Base-by-base conservation (phyloP, 2,888 invertebrate genomes). In the Dioctria linearis region DNA sequence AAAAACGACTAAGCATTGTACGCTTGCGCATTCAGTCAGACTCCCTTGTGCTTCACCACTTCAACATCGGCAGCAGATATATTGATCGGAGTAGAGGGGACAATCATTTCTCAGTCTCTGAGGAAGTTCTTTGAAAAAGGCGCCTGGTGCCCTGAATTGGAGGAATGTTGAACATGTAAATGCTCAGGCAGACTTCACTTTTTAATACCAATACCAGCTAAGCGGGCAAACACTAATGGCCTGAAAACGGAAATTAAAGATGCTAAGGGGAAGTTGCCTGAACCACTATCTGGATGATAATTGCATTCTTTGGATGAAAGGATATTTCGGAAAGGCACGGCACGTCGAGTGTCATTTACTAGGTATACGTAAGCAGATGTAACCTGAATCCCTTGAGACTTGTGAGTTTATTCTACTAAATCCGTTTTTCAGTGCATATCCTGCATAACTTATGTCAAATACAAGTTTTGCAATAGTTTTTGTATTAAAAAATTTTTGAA, bases 111-210 rank as follows among this genome's bases (percentile, higher is more conserved):
- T 25, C 25, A 25, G 25, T 57, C 13, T n/a, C 11, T 54, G 54
- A 54, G 54, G 54, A 54, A 54, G 54, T 54, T 6, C 54, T 54
- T 73, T 59, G 43, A 42, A n/a, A 73, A 73, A 42, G 73, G 73
- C 73, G 73, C 73, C 73, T 51, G 46, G 5, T 69, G 51, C 39
- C 39, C 69, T 3, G 69, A 54, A 69, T 69, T 69, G 37, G n/a
- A 37, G n/a, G 39, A 51, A 69, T 69, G 25, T 69, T 54, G 67
- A 49, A 49, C 25, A 46, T 13, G 67, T 25, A 25, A 25, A 25
- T 25, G 25, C 2, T 25, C 25, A 25, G 2, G 25, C 25, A 25
- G 25, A 25, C 25, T 25, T 25, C 25, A 25, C 25, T 0, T n/a
- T n/a, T n/a, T 25, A 25, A 25, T 54, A 11, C 54, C 11, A 54